Base-by-base conservation (phyloP, 2,888 invertebrate species). In the Protophormia terraenovae region DNA sequence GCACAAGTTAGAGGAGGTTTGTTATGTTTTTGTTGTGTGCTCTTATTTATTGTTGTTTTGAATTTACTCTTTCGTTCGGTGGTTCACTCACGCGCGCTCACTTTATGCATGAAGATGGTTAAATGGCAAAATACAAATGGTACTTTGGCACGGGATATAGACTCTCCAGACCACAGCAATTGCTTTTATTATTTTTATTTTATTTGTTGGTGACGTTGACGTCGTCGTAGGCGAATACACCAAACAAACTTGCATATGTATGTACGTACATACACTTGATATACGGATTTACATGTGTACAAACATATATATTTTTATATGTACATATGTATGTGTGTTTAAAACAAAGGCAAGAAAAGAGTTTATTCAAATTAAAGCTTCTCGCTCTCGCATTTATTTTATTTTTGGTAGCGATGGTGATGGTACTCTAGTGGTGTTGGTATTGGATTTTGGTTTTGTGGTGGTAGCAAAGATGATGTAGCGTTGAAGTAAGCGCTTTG, bases 401-500 rank as follows among this genome's bases (percentile, higher is more conserved):
- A 22, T 10, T 53, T 53, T 53, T 71, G 47, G 38, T 62, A 5
- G 58, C 22, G 62, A 71, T 45, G 75, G 29, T 66, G 41, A 6
- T 67, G 41, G n/a, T n/a, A n/a, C n/a, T n/a, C n/a, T n/a, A n/a
- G 24, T 29, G 22, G 58, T 58, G 66, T 64, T 24, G 24, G 60
- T 66, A 32, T n/a, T n/a, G n/a, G 27, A 27, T 12, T 45, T 55
- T 78, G 85, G 86, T 71, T 76, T 66, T 76, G 83, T 47, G 45
- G 83, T 72, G 81, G 58, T 47, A 47, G 35, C 32, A 82, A 53
- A 62, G 47, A 62, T 77, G 87, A 78, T 80, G 83, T 76, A 80
- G 78, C 75, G 86, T 87, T 88, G 82, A 85, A 85, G 86, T 88
- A 87, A 84, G 84, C 87, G 87, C 67, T 87, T 83, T 79, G 75